Base-by-base conservation (phyloP, 2,113 vertebrate genomes). In the Ictalurus punctatus region DNA sequence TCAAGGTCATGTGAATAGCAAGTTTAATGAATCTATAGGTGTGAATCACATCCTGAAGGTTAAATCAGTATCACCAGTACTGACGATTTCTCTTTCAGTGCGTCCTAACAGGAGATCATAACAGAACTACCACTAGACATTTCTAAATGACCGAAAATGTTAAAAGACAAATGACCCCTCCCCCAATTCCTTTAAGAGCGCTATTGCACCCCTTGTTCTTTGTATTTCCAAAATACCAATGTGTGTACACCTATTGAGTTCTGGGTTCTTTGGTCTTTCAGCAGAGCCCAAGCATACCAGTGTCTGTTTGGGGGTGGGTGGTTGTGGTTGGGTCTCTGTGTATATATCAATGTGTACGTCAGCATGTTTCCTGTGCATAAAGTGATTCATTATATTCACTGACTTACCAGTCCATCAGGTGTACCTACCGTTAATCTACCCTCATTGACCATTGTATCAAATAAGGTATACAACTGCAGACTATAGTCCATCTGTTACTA, bases 191-290 rank as follows among this genome's bases (percentile, higher is more conserved):
- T 65, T 25, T 34, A 8, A 79, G 52, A 40, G 14, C n/a, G 30
- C 23, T 82, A 44, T 58, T 58, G 30, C n/a, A 13, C 48, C 14
- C 21, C 21, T 71, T 71, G 86, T 56, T 80, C n/a, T 54, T 10
- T 56, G 44, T 67, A 80, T 67, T 69, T 48, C 40, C 48, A 71
- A 54, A 67, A n/a, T 82, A 87, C 90, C 54, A 52, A 80, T 92
- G 52, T 90, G 84, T 61, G 82, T 80, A 65, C 58, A 71, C 81
- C 79, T 54, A 88, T 76, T 79, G 56, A 80, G 40, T 30, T 30
- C 71, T 84, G 63, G 54, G 79, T 67, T 71, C 86, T 74, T 71
- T 34, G 61, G 69, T 44, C 40, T 83, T 87, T 91, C 90, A 90
- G 89, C 87, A 85, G 44, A 52, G 27, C 37, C 34, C 48, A 88